These are phyloP conservation scores for Acheta domesticus DNA, from an alignment of 2,888 invertebrate species.

Conservation along the genomic window DNA sequence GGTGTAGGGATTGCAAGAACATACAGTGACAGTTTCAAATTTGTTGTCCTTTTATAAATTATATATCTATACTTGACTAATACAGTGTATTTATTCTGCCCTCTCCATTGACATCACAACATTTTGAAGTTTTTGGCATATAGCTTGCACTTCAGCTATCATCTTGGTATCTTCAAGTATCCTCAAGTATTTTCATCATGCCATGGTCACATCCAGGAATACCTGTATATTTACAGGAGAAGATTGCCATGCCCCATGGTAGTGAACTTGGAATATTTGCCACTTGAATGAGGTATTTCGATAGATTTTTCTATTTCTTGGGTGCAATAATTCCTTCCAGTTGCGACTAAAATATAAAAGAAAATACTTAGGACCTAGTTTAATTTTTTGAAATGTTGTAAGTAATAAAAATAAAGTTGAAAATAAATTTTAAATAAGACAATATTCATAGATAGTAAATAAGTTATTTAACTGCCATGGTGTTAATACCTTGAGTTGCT, in stretches of 20 bases:
- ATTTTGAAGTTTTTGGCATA: too few species aligned
- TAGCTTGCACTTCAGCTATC: too few species aligned
- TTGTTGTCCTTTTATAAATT: constrained; percentile 18
- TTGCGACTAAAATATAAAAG: constrained; percentile 66
- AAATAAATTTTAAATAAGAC: neutral
- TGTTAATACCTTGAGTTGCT: constrained; percentile 74
- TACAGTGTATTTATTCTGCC: neutral
- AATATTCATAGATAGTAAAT: neutral
- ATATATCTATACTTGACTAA: constrained; percentile 11
- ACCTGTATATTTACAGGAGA: too few species aligned
- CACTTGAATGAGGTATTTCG: too few species aligned
- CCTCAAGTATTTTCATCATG: too few species aligned
- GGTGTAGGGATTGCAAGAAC: neutral
- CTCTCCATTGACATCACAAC: too few species aligned
- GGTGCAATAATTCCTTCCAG: constrained; percentile 92
- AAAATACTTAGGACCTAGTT: constrained; percentile 21
- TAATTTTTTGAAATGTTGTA: neutral
- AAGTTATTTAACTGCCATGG: neutral
- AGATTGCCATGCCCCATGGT: too few species aligned
- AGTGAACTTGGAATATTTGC: too few species aligned
- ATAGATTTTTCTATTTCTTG: constrained; percentile 63
- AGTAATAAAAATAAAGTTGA: neutral
- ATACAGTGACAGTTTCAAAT: constrained; percentile 11
- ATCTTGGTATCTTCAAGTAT: too few species aligned
- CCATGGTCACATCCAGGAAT: too few species aligned